Evolutionary conservation across 1,140 invertebrate species (phyloP), one percentile per base, ranked within the genome.

Genomic region (Steinernema feltiae): DNA sequence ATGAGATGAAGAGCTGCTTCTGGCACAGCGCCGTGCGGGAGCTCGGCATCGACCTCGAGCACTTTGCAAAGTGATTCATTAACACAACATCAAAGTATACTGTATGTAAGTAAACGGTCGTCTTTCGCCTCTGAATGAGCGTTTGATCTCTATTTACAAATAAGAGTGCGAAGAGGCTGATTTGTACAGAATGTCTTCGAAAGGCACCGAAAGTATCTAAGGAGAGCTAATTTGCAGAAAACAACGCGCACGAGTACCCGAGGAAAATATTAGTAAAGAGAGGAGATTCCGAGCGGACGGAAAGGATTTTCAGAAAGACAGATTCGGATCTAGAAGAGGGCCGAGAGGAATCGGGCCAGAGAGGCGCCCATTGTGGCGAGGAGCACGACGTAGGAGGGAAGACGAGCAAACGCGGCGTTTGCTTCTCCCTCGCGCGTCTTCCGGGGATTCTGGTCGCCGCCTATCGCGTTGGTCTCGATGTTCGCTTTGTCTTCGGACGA

Each of bases 1-100:
- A 83, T 35, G 72, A 77, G 3, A 85, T 85, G 82, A 85, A 85
- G 70, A 70, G 72, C 0, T 85, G 84, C 74, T 85, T 85, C 73
- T 84, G 75, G 69, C 80, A 84, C 53, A 63, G 53, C 53, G 53
- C 53, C 3, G 53, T 63, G 7, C 53, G 53, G 2, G 53, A 15
- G 12, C 53, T 63, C 3, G 12, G 53, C 53, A 21, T 63, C 15
- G 24, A 63, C 24, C 24, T 63, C 12, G 53, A 63, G 24, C 24
- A 63, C 24, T 63, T 63, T 21, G 53, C 24, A 27, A 63, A 63
- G 53, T 63, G 53, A 63, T 63, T 63, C 24, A 63, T 63, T 63
- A 63, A 21, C 53, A 41, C 53, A 27, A 63, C 53, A 63, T 17
- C 24, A 27, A 7, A 7, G 35, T 41, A 41, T 41, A 18, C 7